Evolutionary conservation across 2,888 invertebrate species (phyloP), one percentile per base, ranked within the genome.

Genomic region (Nephrotoma appendiculata): DNA sequence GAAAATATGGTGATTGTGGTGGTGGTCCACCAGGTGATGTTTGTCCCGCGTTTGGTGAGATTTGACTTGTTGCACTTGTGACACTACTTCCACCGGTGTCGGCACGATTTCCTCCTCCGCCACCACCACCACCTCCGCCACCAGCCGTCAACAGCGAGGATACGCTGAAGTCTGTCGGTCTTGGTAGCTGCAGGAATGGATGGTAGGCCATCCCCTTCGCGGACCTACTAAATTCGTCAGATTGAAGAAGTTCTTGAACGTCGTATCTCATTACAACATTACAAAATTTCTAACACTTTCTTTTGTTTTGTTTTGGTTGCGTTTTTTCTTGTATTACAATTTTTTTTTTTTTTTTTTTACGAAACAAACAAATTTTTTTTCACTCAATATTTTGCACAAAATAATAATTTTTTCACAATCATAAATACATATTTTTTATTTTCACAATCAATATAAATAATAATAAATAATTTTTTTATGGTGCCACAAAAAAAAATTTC

Each of bases 121-220:
- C 84, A 15, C 41, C 43, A 11, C 84, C 83, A 7, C 42, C 41
- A 12, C 83, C 84, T 12, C 84, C 84, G 19, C 43, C 85, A 91
- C 94, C 95, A 89, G 96, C 96, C 91, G 96, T 96, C 92, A 97
- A 94, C 93, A 97, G 94, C 92, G 96, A 96, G 90, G 96, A 96
- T 91, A 97, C 97, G 94, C 96, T 96, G 94, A 97, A 97, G 94
- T 97, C 97, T 92, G 97, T 96, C 93, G 96, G 97, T 92, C 97
- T 93, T 91, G 96, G 96, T 92, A 96, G 95, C 93, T 97, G 96
- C 93, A 98, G 94, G 91, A 95, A 95, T 92, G 96, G 96, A 92
- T 96, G 95, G 93, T 96, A 96, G 92, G 95, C 96, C 95, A 96
- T 96, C 91, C 92, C 92, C 91, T 92, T 92, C 91, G 92, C 91